phyloP scores from a whole-genome alignment of 1,140 invertebrate genomes.

The Frieseomelitta varia region DNA sequence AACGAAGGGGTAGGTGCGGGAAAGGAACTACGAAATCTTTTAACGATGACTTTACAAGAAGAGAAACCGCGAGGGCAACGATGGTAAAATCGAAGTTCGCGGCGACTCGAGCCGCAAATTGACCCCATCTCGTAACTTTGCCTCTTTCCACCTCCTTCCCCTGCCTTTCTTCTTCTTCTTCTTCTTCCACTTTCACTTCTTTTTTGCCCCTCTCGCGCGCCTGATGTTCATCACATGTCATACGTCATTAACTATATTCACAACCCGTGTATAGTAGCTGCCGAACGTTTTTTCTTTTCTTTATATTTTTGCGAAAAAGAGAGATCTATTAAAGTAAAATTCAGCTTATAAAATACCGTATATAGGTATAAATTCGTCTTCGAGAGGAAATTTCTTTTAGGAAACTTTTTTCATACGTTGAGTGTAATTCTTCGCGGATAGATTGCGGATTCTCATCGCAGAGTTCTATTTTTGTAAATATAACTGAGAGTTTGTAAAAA shows the following conservation, averaged over 20 bases:
- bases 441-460: too few relatives aligned
- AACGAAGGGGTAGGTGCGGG: too few relatives aligned
- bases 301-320: neutral
- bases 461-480: too few relatives aligned
- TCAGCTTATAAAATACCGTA: neutral
- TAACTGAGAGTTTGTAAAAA: too few relatives aligned
- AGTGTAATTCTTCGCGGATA: too few relatives aligned
- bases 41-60: constrained; percentile 55
- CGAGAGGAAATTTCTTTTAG: too few relatives aligned
- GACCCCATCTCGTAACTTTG: constrained; percentile 41
- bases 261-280: neutral
- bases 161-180: neutral
- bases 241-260: constrained; percentile 7
- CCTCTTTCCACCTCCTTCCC: neutral
- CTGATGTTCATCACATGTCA: constrained; percentile 7
- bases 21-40: constrained; percentile 20
- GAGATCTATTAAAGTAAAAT: neutral
- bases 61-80: constrained; percentile 45
- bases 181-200: too few relatives aligned
- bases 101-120: constrained; percentile 40
- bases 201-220: neutral
- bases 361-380: neutral
- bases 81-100: constrained; percentile 51
- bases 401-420: neutral
- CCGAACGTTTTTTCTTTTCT: neutral